Evolutionary conservation across 2,797 vertebrate genomes (phyloP).

Genomic region (Huso huso): DNA sequence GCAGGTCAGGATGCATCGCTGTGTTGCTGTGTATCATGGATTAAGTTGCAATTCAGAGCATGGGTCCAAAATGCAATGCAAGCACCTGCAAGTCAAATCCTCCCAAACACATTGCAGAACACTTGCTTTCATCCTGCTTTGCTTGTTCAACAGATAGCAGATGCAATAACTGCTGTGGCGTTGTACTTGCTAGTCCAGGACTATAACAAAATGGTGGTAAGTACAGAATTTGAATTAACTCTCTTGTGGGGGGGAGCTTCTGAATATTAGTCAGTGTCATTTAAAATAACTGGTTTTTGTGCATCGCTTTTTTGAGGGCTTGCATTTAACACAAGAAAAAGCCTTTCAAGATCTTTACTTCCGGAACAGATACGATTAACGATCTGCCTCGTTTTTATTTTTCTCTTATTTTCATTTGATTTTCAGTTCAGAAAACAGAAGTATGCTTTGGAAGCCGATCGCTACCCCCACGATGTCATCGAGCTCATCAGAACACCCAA

Average conservation of each 20-base stretch:
- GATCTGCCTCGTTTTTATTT: no score
- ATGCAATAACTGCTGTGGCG: slow-evolving; percentile 81
- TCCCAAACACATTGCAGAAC: neutral
- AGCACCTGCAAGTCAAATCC: no score
- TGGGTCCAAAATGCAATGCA: no score
- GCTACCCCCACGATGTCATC: slow-evolving; percentile 77
- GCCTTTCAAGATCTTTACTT: no score
- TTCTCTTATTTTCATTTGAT: slow-evolving; percentile 8
- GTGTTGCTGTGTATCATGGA: neutral
- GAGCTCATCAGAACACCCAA: slow-evolving; percentile 86
- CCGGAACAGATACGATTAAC: no score
- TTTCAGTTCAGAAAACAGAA: slow-evolving; percentile 91
- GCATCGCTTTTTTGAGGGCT: neutral
- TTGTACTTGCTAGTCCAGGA: slow-evolving; percentile 82
- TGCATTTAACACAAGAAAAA: no score
- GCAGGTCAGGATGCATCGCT: neutral
- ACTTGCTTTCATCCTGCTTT: neutral
- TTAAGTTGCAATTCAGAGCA: no score
- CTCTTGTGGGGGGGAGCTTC: neutral
- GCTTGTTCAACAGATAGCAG: slow-evolving; percentile 66
- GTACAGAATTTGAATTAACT: slow-evolving; percentile 26
- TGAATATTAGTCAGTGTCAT: neutral
- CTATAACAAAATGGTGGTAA: slow-evolving; percentile 92
- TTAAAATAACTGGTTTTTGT: neutral
- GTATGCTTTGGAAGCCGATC: slow-evolving; percentile 77